These are phyloP conservation scores for Scaptomyza montana DNA, from an alignment of 1,140 invertebrate species.

Conservation along the genomic window DNA sequence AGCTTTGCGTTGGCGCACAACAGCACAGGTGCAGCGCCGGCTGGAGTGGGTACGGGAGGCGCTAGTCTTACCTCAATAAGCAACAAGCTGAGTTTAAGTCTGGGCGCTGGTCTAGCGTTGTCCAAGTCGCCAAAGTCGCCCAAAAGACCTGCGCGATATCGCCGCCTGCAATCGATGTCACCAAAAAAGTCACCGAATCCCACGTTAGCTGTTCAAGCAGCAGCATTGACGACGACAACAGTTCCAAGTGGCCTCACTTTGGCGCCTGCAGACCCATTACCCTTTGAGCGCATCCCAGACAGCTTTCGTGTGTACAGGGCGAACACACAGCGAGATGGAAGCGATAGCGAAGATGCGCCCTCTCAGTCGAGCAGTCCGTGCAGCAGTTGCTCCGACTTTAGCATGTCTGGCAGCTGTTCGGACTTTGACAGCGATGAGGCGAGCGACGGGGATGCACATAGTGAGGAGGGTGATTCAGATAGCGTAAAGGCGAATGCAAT, in stretches of 20 bases:
- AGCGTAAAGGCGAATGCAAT: conserved; percentile 34
- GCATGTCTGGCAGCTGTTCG: conserved; percentile 75
- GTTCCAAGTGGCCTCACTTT: neutral
- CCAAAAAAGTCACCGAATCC: conserved; percentile 82
- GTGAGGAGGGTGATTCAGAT: conserved; percentile 66
- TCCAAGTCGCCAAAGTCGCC: conserved; percentile 81
- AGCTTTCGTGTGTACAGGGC: conserved; percentile 82
- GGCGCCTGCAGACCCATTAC: conserved; percentile 49
- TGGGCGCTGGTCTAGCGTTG: conserved; percentile 23
- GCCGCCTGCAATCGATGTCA: conserved; percentile 74
- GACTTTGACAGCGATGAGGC: conserved; percentile 81
- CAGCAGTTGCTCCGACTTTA: conserved; percentile 81
- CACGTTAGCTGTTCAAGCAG: conserved; percentile 25
- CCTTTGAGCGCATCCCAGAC: conserved; percentile 80
- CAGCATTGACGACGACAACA: conserved; percentile 8
- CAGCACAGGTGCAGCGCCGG: conserved; percentile 24
- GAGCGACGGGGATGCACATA: conserved; percentile 70
- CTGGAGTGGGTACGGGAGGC: conserved; percentile 28
- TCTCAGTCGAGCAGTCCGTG: conserved; percentile 80
- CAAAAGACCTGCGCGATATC: conserved; percentile 74
- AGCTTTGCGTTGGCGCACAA: conserved; percentile 63
- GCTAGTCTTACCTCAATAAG: conserved; percentile 54
- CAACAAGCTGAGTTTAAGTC: conserved; percentile 57
- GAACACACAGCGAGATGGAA: conserved; percentile 74
- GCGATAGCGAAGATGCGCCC: conserved; percentile 78